Base-by-base conservation (phyloP, 2,888 invertebrate genomes). In the Diplazon laetatorius region DNA sequence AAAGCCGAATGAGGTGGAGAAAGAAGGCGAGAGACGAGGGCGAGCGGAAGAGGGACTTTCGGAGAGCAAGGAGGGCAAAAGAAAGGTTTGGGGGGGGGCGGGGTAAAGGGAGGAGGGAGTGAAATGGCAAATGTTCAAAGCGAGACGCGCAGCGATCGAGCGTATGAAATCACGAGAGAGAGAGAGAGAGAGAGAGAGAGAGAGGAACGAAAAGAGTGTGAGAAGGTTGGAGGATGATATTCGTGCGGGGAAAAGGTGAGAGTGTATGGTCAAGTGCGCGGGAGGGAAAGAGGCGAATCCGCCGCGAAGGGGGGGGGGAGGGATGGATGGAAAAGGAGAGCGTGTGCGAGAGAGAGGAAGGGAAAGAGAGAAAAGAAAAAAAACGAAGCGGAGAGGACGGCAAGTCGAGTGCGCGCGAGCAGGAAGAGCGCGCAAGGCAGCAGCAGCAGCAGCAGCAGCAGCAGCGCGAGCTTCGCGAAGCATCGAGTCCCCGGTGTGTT, bases 371-470 rank as follows among this genome's bases (percentile, higher is more conserved):
- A n/a, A n/a, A n/a, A 63, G 63, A 78, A 80, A 71, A 70, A 74
- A 78, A 76, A 77, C 62, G 66, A 76, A 37, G 35, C 35, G 39
- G 18, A 44, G 63, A 60, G 57, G 81, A 81, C 70, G 66, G 80
- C 73, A 71, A 77, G 80, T 62, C n/a, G 73, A 63, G 80, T 68
- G 74, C 70, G 80, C 77, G 80, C 78, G 83, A 83, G 81, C 78
- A 80, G 82, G 82, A 85, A 83, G 80, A 85, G 73, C 50, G 80
- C 62, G 80, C 82, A 82, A 78, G 73, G 74, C 79, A 69, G 76
- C 73, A 69, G 73, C 79, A 71, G 71, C 65, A 69, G 76, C 80
- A 71, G 78, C 77, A 71, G 80, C 35, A 71, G 63, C 59, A 62
- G 68, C 70, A 42, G 76, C 82, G 80, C 82, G 85, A 86, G 81